These are phyloP conservation scores for Mesaphorura yosii DNA, from an alignment of 1,140 invertebrate species.

Conservation along the genomic window DNA sequence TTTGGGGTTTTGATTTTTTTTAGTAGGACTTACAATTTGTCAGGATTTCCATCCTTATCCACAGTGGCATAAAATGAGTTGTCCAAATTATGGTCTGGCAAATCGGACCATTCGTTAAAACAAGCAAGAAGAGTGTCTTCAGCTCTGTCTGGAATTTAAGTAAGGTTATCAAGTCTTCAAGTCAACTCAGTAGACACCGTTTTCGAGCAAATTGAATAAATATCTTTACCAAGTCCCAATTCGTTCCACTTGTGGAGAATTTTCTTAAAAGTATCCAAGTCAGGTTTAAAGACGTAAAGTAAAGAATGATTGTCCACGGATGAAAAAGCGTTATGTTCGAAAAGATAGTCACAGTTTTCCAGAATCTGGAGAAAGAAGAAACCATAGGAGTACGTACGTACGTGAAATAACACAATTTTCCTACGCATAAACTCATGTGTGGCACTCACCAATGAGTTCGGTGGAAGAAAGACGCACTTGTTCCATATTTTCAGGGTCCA, in stretches of 20 bases:
- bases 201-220: neutral
- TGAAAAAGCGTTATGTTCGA: neutral
- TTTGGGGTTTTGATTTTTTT: neutral
- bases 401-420: neutral
- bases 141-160: too few species aligned
- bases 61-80: neutral
- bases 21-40: neutral
- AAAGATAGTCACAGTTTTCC: conserved; percentile 4
- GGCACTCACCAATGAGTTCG: neutral
- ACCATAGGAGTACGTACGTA: too few species aligned
- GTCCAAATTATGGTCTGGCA: too few species aligned
- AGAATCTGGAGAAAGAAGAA: neutral
- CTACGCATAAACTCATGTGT: neutral
- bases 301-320: neutral
- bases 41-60: neutral
- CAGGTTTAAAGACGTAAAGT: neutral
- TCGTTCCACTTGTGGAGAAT: neutral
- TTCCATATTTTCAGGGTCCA: neutral
- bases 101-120: too few species aligned
- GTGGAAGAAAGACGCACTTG: neutral
- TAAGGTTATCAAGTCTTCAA: too few species aligned
- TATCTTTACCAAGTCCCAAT: too few species aligned
- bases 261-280: neutral
- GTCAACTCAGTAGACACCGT: too few species aligned
- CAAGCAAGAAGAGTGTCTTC: too few species aligned